Percentiles rank a stretch among this genome's conserved stretches.
Conservation (phyloP, 2,113 vertebrate genomes). For the Nyctibius bracteatus region DNA sequence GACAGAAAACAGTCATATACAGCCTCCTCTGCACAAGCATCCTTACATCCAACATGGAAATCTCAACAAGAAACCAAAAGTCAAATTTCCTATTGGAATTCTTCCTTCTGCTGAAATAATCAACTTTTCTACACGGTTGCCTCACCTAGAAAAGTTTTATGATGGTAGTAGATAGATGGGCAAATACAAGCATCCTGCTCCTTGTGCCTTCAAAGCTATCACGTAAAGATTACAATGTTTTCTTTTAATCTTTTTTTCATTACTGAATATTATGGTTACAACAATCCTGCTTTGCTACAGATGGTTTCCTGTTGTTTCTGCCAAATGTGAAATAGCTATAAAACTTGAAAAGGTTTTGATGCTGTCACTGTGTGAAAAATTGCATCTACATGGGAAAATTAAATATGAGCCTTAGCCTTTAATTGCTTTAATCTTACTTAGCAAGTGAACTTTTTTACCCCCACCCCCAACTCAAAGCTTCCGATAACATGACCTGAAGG, state of each 20-base stretch:
- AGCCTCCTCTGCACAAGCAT: neutral
- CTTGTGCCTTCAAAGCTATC: conserved; percentile 55
- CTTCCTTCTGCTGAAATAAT: conserved; percentile 10
- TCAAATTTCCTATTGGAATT: neutral
- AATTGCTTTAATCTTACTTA: conserved; percentile 69
- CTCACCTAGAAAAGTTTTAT: conserved; percentile 6
- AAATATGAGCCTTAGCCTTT: conserved; percentile 64
- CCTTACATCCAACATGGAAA: neutral
- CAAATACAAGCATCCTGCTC: conserved; percentile 7
- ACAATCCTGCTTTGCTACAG: conserved; percentile 52
- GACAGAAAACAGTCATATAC: neutral
- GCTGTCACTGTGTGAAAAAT: conserved; percentile 51
- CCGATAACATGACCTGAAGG: conserved; percentile 36
- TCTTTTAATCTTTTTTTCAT: conserved; percentile 67
- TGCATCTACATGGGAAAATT: conserved; percentile 53
- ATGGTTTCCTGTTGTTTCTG: conserved; percentile 73
- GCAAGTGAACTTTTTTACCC: conserved; percentile 39
- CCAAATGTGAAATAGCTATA: conserved; percentile 63
- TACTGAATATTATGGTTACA: conserved; percentile 58
- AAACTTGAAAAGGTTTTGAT: conserved; percentile 70
- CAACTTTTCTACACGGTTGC: neutral
- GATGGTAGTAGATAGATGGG: conserved; percentile 4
- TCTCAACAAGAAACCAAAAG: neutral
- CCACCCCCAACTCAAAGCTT: conserved; percentile 57
- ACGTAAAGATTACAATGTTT: conserved; percentile 38